Evolutionary conservation across 2,797 vertebrate genomes (phyloP), one percentile per base, ranked within the genome.

Genomic region (Steatocranus sp.): DNA sequence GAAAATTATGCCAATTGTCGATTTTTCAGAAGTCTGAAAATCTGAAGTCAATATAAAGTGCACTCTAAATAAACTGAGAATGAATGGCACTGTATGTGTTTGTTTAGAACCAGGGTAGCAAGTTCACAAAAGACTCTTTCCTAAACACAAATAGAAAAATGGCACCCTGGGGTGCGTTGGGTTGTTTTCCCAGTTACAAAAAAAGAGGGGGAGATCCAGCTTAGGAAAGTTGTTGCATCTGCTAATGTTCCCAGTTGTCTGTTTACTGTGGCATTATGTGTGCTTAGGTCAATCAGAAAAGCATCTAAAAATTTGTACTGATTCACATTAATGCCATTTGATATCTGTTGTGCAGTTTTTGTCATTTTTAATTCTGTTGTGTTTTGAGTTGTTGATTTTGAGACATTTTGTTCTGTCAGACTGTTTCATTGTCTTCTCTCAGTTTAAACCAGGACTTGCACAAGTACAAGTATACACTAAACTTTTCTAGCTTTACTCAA

Each of bases 71-170:
- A 83, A 82, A 87, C 70, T 68, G 15, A 50, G 46, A 77, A 76
- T 50, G 70, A 82, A 87, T 80, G 50, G 83, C 58, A 76, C 80
- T 86, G 63, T 76, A 61, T 87, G 48, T 89, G 70, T 93, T 93
- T 92, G 84, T 76, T 87, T 88, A 84, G 77, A 81, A 81, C 15
- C 80, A 49, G 84, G 79, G 63, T 84, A 89, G 36, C 56, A 82
- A 54, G 91, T 91, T 91, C 86, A 89, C 89, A 91, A 91, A 91
- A 85, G 84, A 87, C 84, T 86, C 41, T 84, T 75, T 75, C 76
- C 74, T 48, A 81, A 76, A 88, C 81, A 89, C 75, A 89, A 66
- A 88, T 82, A 84, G 81, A 89, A 81, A 89, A 87, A 86, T 5
- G 75, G 84, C 89, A 83, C 90, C 92, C 91, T 75, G 89, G 54